Percentiles rank a stretch among this genome's conserved stretches.
phyloP scores from a whole-genome alignment of 23 tunicate genomes.

The Botrylloides violaceus region DNA sequence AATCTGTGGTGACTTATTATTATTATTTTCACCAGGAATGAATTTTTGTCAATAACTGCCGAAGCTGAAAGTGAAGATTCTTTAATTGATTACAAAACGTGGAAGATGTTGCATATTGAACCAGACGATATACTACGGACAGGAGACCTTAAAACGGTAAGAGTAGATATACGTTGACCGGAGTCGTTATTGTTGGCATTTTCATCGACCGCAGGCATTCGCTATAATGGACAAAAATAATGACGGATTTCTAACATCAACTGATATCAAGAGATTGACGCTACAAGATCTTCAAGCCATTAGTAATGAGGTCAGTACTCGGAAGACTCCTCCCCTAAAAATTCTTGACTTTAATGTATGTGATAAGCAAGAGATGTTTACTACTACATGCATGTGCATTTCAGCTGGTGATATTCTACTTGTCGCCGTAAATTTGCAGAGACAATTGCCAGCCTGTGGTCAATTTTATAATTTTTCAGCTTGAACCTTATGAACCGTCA shows the following conservation, averaged over 20 bases:
- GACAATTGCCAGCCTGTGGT: no score
- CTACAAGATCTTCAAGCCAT: conserved; percentile 12
- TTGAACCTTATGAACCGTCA: conserved; percentile 54
- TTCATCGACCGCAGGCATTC: conserved; percentile 21
- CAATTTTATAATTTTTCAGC: conserved; percentile 21
- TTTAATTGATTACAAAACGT: background rate
- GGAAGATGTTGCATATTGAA: background rate
- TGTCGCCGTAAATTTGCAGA: no score
- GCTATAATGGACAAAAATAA: conserved; percentile 16
- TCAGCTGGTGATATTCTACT: no score
- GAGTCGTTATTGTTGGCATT: no score
- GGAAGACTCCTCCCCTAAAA: no score
- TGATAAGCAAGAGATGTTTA: no score
- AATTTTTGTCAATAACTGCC: background rate
- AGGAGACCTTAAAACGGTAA: background rate
- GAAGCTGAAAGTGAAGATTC: background rate
- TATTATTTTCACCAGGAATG: background rate
- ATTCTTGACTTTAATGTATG: no score
- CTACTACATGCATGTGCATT: no score
- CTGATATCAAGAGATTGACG: conserved; percentile 22
- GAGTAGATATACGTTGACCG: background rate
- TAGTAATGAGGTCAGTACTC: conserved; percentile 35
- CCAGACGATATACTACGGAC: background rate
- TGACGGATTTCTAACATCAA: conserved; percentile 10
- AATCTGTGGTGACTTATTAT: no score